Evolutionary conservation across 2,113 vertebrate genomes (phyloP), one percentile per base, ranked within the genome.

Genomic region (Ageneiosus marmoratus): DNA sequence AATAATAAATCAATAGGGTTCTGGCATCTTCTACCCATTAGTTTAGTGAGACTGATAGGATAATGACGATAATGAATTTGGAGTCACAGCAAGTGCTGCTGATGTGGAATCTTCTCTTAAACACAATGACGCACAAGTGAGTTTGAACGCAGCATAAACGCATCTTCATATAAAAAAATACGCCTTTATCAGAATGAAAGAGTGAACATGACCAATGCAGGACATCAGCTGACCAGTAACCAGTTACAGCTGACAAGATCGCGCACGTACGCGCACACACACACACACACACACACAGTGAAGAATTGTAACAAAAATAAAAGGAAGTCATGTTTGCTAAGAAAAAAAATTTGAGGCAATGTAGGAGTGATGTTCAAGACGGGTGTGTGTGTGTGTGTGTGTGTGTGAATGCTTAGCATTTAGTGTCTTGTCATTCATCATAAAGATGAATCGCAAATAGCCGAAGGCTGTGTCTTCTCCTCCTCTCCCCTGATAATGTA

Each of bases 351-450:
- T 46, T n/a, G 69, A 50, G 53, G 16, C 12, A 48, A 15, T 58
- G 65, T 58, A 34, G 18, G 24, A 1, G 65, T 44, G 10, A 22
- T 3, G 22, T 58, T 29, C 8, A 1, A 72, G n/a, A 44, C 44
- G 88, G 90, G 80, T 72, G 80, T 63, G 37, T 50, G 53, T 50
- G 37, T 77, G 73, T 58, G 51, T 41, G 76, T 41, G 83, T 53
- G 77, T 41, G 48, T 85, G 37, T 77, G 84, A 74, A 82, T 46
- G 86, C 78, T 90, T 88, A 89, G 83, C 90, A 90, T 91, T 91
- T 91, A 90, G 90, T 90, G 90, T 32, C 29, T 70, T 85, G 85
- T 69, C 55, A 87, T 89, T 87, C 78, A 79, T 85, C 86, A 86
- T 86, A 78, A 87, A 88, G 85, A 87, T 88, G 77, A 87, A 88